phyloP scores from a whole-genome alignment of 53 echinoderm and acorn worm species.

The Crossaster papposus region DNA sequence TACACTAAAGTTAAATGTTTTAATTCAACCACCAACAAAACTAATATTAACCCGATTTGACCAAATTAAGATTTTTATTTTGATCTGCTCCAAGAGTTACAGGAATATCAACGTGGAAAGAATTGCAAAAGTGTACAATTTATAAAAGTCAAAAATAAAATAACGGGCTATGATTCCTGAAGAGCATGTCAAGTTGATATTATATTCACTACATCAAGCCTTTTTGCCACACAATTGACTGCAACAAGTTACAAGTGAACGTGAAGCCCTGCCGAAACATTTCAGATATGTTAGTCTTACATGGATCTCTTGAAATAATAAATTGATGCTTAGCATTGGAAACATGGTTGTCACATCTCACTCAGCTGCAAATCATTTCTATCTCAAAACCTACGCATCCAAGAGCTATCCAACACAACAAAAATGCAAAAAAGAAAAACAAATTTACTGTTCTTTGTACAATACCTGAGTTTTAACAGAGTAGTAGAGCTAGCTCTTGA shows the following conservation, averaged over 20 bases:
- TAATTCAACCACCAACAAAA: no score
- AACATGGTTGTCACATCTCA: slow-evolving; percentile 17
- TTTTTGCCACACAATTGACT: neutral
- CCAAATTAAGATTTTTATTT: neutral
- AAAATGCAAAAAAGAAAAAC: slow-evolving; percentile 10
- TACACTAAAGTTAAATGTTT: no score
- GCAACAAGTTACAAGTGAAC: neutral
- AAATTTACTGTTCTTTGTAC: slow-evolving; percentile 36
- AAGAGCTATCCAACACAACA: slow-evolving; percentile 2
- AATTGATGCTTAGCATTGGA: slow-evolving; percentile 44
- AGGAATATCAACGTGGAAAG: neutral
- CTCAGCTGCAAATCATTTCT: slow-evolving; percentile 62
- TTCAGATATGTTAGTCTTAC: neutral
- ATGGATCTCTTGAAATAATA: neutral
- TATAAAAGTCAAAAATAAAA: neutral
- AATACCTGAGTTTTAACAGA: slow-evolving; percentile 54
- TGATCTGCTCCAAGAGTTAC: neutral
- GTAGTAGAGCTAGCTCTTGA: slow-evolving; percentile 31
- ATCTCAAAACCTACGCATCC: neutral
- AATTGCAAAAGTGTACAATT: neutral
- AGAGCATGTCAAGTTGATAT: neutral
- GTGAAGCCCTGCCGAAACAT: slow-evolving; percentile 6
- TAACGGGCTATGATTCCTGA: neutral
- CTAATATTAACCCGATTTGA: no score
- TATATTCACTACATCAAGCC: neutral